Conservation (phyloP, 2,113 vertebrate genomes). For the Engystomops pustulosus region DNA sequence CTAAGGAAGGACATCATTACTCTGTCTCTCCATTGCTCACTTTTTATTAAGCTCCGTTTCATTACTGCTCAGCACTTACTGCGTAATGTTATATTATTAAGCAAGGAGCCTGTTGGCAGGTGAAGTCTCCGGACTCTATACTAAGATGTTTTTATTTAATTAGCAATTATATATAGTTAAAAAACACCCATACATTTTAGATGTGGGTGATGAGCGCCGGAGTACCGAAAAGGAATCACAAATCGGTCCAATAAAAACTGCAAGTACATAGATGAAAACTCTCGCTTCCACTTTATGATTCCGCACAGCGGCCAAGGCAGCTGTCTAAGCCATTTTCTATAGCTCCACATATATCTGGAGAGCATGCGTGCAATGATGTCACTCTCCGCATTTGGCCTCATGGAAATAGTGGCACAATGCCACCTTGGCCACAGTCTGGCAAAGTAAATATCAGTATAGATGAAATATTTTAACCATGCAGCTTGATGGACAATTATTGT, state of each 20-base stretch:
- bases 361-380: slow-evolving; percentile 14
- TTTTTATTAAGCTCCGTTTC: slow-evolving; percentile 49
- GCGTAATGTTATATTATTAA: slow-evolving; percentile 18
- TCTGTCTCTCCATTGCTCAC: slow-evolving; percentile 18
- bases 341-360: slow-evolving; percentile 5
- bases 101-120: slow-evolving; percentile 22
- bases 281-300: slow-evolving; percentile 20
- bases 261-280: slow-evolving; percentile 7
- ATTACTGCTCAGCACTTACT: slow-evolving; percentile 30
- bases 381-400: not conserved
- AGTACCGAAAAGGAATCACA: slow-evolving; percentile 3
- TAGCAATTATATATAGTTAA: slow-evolving; percentile 20
- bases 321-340: slow-evolving; percentile 37
- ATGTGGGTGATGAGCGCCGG: not conserved
- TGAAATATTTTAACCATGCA: not conserved
- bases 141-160: slow-evolving; percentile 35
- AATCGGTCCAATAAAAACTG: slow-evolving; percentile 34
- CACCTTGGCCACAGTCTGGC: not conserved
- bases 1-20: slow-evolving; percentile 51
- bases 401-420: not conserved
- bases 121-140: not conserved
- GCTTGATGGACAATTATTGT: not conserved
- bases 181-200: not conserved
- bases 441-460: not conserved
- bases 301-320: not conserved